Conservation (phyloP, 2,113 vertebrate species). For the Mormyrus lacerda region DNA sequence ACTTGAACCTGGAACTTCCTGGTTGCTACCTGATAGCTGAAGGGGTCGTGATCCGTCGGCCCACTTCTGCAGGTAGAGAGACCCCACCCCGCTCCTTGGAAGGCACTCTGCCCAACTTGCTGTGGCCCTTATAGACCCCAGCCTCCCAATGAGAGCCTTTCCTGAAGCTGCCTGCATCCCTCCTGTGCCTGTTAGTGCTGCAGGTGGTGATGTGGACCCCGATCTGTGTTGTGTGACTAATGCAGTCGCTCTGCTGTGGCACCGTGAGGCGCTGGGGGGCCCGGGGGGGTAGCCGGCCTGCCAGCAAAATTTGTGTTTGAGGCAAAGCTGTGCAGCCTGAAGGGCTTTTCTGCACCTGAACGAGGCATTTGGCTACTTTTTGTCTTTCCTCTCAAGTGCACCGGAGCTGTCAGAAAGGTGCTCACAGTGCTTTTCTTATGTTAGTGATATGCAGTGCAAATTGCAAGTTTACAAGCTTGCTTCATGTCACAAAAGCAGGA, state of each 20-base stretch:
- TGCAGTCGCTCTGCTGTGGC: background rate
- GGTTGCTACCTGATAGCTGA: background rate
- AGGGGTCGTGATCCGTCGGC: background rate
- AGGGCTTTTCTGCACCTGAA: background rate
- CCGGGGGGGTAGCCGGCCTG: background rate
- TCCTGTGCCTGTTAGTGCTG: background rate
- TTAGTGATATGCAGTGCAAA: background rate
- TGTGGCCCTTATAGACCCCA: background rate
- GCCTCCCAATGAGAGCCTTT: background rate
- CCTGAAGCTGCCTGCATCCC: background rate
- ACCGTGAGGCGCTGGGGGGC: background rate
- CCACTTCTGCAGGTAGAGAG: background rate
- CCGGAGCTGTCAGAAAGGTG: background rate
- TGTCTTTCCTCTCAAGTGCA: background rate
- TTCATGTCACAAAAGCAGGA: background rate
- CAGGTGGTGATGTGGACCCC: background rate
- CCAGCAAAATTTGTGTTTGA: background rate
- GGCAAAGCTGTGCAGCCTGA: background rate
- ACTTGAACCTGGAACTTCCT: background rate
- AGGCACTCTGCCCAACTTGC: background rate
- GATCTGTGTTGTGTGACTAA: background rate
- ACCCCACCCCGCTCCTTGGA: background rate
- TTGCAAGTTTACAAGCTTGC: background rate
- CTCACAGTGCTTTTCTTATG: background rate
- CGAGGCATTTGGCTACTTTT: background rate